Evolutionary conservation across 2,113 vertebrate species (phyloP).

Genomic region (Cyrtonyx montezumae): DNA sequence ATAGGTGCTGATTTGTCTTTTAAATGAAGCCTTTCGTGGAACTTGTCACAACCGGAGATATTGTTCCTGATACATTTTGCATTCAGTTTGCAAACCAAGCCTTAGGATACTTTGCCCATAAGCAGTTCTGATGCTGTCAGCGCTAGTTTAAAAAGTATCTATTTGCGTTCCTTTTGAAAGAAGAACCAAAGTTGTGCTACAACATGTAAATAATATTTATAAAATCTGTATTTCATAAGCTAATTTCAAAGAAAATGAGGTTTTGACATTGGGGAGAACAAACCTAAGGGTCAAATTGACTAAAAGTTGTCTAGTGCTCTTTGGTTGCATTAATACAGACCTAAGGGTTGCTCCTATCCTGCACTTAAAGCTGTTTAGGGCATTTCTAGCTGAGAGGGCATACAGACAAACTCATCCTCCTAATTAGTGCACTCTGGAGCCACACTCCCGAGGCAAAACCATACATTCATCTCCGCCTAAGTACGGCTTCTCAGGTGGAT

Average conservation of each 20-base stretch:
- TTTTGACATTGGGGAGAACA: neutral
- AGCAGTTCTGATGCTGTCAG: neutral
- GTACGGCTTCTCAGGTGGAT: rapidly evolving
- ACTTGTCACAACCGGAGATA: neutral
- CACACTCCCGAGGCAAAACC: neutral
- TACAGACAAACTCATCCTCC: neutral
- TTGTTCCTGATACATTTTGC: neutral
- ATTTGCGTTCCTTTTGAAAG: neutral
- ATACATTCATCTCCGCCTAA: rapidly evolving
- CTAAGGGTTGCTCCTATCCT: neutral
- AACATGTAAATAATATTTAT: neutral
- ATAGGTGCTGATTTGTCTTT: neutral
- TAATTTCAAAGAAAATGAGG: neutral
- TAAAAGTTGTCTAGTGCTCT: neutral
- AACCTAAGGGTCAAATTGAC: neutral
- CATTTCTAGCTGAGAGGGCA: neutral
- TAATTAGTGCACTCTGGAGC: neutral
- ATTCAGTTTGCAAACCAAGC: neutral
- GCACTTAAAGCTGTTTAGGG: neutral
- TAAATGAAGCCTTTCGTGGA: neutral
- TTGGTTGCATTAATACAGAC: neutral
- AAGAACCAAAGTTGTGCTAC: neutral
- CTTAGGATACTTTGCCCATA: neutral
- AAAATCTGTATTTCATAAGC: neutral
- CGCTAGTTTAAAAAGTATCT: neutral